Percentiles rank a stretch among this genome's conserved stretches.
phyloP scores from a whole-genome alignment of 2,797 vertebrate genomes.

The Coendou prehensilis region DNA sequence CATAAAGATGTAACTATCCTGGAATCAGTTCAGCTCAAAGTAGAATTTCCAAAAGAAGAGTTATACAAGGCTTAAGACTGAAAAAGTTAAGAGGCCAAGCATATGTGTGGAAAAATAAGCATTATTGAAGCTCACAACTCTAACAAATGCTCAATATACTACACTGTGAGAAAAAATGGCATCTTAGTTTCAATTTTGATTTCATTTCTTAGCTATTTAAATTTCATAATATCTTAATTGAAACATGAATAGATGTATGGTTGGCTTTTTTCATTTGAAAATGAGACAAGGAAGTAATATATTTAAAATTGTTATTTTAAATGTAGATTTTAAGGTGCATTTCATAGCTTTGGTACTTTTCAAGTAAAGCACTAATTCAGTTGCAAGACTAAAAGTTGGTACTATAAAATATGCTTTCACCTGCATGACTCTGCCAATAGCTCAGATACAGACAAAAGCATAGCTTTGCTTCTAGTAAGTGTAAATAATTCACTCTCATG shows the following conservation, averaged over 20 bases:
- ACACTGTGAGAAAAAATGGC: conserved; percentile 33
- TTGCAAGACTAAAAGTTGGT: neutral
- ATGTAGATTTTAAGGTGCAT: conserved; percentile 15
- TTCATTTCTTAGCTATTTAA: conserved; percentile 61
- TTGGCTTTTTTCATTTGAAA: conserved; percentile 44
- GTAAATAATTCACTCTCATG: conserved; percentile 5
- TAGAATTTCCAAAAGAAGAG: conserved; percentile 24
- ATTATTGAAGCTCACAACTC: neutral
- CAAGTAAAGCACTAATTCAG: conserved; percentile 40
- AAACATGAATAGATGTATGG: conserved; percentile 34
- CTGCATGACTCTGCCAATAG: neutral
- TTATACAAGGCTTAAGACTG: neutral
- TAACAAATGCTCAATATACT: neutral
- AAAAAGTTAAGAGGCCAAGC: conserved; percentile 29
- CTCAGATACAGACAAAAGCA: conserved; percentile 8
- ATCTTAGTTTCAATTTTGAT: conserved; percentile 53
- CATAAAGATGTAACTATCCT: conserved; percentile 13
- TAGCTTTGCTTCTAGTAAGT: neutral
- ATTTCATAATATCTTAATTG: conserved; percentile 15
- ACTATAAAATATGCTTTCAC: neutral
- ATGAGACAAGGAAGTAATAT: neutral
- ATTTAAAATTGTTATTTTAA: conserved; percentile 65
- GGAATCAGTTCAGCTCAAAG: conserved; percentile 29
- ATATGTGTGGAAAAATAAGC: neutral
- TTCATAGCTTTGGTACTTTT: conserved; percentile 7